Evolutionary conservation across 2,888 invertebrate species (phyloP), one percentile per base, ranked within the genome.

Genomic region (Pyrgus malvae): DNA sequence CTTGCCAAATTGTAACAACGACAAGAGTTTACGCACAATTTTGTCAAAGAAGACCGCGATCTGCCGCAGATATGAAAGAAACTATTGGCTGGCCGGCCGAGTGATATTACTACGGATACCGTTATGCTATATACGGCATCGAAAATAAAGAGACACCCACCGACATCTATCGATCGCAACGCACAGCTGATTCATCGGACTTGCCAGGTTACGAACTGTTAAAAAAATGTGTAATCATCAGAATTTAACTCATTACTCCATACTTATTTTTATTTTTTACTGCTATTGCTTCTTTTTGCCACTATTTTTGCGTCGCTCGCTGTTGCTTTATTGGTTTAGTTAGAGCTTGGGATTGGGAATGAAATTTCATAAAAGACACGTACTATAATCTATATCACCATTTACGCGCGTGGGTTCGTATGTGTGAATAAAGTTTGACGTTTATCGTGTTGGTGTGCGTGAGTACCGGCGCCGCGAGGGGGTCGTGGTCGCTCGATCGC

Each of bases 71-170:
- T 74, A 74, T 72, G 72, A 76, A 76, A 73, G 74, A 71, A 76
- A 80, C 78, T 80, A 76, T 77, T 76, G 70, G 63, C 17, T 51
- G 27, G 44, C 21, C 44, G 66, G 66, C 71, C 70, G 76, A 74
- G 74, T 73, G 75, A 78, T 81, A 79, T 79, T 88, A 88, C 87
- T 86, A 89, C 87, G 77, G 80, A 80, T 86, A 85, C 86, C 84
- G 87, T 83, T 86, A 82, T 67, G 69, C 75, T 79, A 69, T 78
- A 76, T 70, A 78, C 70, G 73, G 76, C 77, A 78, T 79, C 80
- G 79, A 89, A 88, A 88, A 87, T 88, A 89, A 87, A 86, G 85
- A 76, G 82, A 84, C 85, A 78, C 77, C 74, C 84, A 88, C 87
- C 82, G 90, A 90, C 90, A 88, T 90, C 89, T 90, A 90, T 90